Evolutionary conservation across 1,140 invertebrate genomes (phyloP).

Genomic region (Macrobrachium rosenbergii): DNA sequence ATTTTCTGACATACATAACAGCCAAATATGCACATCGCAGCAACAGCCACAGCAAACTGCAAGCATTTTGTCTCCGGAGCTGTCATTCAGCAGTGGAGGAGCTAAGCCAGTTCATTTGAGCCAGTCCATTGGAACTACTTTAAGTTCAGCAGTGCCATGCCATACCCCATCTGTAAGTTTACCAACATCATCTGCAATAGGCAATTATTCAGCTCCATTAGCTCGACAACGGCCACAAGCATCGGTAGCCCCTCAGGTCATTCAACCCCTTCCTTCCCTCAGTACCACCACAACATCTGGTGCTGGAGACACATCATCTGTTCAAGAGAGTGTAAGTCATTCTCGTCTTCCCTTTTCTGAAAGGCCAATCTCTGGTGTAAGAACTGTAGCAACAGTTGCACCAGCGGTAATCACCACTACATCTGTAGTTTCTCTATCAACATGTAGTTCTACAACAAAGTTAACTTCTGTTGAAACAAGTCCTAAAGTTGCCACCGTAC

Average conservation of each 20-base stretch:
- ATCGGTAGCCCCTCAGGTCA: conserved; percentile 55
- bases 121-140: conserved; percentile 11
- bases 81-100: conserved; percentile 28
- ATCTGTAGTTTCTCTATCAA: conserved; percentile 36
- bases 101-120: conserved; percentile 16
- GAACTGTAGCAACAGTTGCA: conserved; percentile 65
- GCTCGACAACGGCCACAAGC: conserved; percentile 50
- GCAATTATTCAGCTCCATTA: conserved; percentile 29
- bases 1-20: conserved; percentile 32
- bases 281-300: conserved; percentile 35
- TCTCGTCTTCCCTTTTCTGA: conserved; percentile 55
- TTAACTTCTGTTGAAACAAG: conserved; percentile 35
- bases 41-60: conserved; percentile 17
- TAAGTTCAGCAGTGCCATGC: conserved; percentile 7
- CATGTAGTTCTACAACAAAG: conserved; percentile 36
- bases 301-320: not conserved
- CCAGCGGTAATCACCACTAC: conserved; percentile 64
- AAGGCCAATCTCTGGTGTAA: conserved; percentile 44
- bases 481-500: conserved; percentile 54
- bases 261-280: conserved; percentile 41
- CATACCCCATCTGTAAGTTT: not conserved
- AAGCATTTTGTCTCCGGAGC: conserved; percentile 9
- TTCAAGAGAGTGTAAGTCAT: conserved; percentile 30
- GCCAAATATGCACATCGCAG: conserved; percentile 16
- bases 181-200: not conserved